phyloP scores from a whole-genome alignment of 2,888 invertebrate species.

The Tenodera sinensis region DNA sequence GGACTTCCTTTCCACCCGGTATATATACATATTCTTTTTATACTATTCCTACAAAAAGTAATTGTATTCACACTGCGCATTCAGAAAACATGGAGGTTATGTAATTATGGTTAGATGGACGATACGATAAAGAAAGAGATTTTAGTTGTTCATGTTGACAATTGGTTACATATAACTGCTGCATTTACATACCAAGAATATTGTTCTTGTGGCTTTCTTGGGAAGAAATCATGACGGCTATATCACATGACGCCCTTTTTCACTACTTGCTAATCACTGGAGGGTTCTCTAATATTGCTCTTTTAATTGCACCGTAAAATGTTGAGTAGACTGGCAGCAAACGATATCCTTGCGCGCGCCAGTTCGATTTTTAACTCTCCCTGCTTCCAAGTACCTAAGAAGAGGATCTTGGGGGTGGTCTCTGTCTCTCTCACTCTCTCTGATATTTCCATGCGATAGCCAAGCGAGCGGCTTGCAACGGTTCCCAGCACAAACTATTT shows the following conservation, averaged over 20 bases:
- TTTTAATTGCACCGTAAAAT: background rate
- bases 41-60: no score
- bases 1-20: no score
- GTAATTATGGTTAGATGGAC: no score
- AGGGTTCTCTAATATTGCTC: background rate
- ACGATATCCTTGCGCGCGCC: background rate
- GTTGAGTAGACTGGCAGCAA: background rate
- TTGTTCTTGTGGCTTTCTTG: no score
- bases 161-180: no score
- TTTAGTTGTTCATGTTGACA: no score
- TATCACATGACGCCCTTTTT: background rate
- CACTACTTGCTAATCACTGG: background rate
- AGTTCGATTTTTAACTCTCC: background rate
- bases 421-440: background rate
- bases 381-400: background rate
- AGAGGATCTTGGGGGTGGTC: background rate
- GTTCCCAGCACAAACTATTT: slow-evolving; percentile 18
- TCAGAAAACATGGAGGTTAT: no score
- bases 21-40: no score
- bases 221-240: background rate
- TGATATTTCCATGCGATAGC: background rate
- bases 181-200: no score
- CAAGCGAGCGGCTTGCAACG: background rate
- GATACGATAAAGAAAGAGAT: no score
- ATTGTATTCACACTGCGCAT: no score